phyloP scores from a whole-genome alignment of 2,113 vertebrate genomes.

The Acrocephalus kingi region DNA sequence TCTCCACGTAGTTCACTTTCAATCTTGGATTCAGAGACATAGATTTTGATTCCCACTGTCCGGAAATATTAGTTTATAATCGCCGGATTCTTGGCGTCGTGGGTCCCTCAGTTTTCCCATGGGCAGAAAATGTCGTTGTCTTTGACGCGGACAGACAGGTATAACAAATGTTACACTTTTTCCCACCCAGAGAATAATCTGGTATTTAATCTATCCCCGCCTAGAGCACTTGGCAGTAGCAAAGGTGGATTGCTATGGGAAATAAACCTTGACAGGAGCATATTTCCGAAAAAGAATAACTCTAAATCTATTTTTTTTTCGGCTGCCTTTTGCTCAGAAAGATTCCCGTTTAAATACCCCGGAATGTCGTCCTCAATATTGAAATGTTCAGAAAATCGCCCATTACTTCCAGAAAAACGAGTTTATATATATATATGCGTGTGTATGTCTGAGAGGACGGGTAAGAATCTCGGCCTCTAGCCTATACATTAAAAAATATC shows the following conservation, averaged over 20 bases:
- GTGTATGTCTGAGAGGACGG: not conserved
- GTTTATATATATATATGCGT: too few species aligned
- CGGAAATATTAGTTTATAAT: not conserved
- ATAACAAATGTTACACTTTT: constrained; percentile 14
- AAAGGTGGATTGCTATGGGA: constrained; percentile 72
- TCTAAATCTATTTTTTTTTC: constrained; percentile 5
- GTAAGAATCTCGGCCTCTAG: not conserved
- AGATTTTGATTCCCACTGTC: not conserved
- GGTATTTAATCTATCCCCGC: constrained; percentile 45
- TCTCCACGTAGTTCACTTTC: not conserved
- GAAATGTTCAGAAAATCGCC: not conserved
- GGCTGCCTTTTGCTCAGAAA: not conserved
- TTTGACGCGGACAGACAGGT: not conserved
- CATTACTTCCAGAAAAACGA: not conserved
- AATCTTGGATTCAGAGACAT: not conserved
- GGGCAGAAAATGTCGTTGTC: not conserved
- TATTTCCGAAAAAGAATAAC: constrained; percentile 65
- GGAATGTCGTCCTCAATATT: not conserved
- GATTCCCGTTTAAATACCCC: not conserved
- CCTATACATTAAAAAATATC: not conserved
- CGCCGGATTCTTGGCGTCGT: not conserved
- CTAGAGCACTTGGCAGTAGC: constrained; percentile 64
- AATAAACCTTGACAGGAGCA: constrained; percentile 76
- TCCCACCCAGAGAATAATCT: constrained; percentile 37
- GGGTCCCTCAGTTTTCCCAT: not conserved